phyloP scores from a whole-genome alignment of 2,797 vertebrate species.

The Octomys mimax region DNA sequence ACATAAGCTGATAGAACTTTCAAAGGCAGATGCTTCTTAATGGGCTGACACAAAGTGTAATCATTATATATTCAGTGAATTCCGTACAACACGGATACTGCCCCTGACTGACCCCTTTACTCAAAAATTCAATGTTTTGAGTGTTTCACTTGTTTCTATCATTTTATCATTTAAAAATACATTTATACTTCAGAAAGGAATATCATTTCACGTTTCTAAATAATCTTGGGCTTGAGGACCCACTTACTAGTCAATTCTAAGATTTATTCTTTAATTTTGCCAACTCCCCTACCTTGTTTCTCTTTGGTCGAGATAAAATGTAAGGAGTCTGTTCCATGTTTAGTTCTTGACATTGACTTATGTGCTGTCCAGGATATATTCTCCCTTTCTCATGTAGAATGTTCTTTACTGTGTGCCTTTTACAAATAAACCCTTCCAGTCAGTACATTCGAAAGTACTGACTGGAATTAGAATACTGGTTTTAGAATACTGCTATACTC shows the following conservation, averaged over 20 bases:
- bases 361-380: neutral
- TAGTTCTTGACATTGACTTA: neutral
- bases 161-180: slow-evolving; percentile 26
- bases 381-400: neutral
- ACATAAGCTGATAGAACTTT: neutral
- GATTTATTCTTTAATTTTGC: neutral
- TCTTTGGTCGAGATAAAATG: neutral
- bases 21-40: slow-evolving; percentile 46
- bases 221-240: neutral
- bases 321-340: neutral
- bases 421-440: neutral
- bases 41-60: neutral
- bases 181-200: neutral
- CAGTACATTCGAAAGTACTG: neutral
- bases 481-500: neutral
- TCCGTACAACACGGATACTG: neutral
- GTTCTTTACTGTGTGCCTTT: neutral
- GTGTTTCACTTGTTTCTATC: neutral
- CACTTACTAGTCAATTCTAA: neutral
- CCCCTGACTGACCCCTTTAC: neutral
- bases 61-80: neutral
- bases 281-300: neutral
- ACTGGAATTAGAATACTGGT: no score
- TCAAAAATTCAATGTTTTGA: neutral
- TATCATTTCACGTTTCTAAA: neutral